Conservation (phyloP, 2,113 vertebrate species). For the Athene noctua region DNA sequence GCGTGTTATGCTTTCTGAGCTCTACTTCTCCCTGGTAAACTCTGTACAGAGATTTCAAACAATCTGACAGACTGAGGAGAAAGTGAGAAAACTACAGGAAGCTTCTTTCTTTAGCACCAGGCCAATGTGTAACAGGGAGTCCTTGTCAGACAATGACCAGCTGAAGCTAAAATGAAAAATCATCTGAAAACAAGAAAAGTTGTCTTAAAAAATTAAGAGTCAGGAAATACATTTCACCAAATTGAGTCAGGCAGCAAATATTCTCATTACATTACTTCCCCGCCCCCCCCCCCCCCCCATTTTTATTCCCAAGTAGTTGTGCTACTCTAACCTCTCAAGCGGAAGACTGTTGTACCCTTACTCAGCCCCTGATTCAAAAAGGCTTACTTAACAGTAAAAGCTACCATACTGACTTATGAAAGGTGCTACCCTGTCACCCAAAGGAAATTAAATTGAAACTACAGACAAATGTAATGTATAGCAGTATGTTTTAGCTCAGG, state of each 20-base stretch:
- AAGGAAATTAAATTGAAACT: not conserved
- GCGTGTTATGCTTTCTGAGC: not conserved
- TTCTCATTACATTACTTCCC: not conserved
- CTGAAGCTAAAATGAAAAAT: not conserved
- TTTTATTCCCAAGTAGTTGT: not conserved
- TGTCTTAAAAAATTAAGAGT: not conserved
- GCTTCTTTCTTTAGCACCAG: not conserved
- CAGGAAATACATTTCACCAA: not conserved
- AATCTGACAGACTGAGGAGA: not conserved
- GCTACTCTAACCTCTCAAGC: not conserved
- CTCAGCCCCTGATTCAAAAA: not conserved
- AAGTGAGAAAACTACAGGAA: not conserved
- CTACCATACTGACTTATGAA: not conserved
- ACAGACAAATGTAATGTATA: not conserved
- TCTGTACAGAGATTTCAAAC: not conserved
- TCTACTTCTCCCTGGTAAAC: not conserved
- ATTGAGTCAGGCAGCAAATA: not conserved
- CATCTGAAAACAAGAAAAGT: not conserved
- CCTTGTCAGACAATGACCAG: rapidly evolving
- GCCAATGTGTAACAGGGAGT: not conserved
- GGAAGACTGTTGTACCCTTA: not conserved
- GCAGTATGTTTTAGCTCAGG: not conserved
- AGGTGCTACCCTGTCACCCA: not conserved
- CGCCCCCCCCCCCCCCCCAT: rapidly evolving
- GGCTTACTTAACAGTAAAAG: not conserved